Conservation (phyloP, 2,113 vertebrate genomes). For the Thinocorus orbignyianus region DNA sequence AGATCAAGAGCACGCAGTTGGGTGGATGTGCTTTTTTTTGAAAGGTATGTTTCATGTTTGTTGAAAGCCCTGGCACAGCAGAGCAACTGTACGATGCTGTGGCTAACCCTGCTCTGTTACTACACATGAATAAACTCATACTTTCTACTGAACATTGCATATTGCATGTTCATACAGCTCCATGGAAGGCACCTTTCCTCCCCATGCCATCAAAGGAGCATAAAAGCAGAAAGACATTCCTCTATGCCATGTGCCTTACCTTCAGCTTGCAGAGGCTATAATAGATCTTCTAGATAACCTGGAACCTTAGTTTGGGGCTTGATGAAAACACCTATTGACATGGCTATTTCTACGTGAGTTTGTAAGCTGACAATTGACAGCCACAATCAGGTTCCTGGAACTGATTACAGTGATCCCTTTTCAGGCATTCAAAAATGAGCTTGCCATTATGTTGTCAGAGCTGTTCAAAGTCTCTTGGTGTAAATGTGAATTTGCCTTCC, state of each 20-base stretch:
- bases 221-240: not conserved
- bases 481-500: conserved; percentile 25
- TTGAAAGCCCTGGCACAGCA: not conserved
- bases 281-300: not conserved
- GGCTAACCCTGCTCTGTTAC: not conserved
- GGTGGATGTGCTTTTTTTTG: not conserved
- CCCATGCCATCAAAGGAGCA: not conserved
- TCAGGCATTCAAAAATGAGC: not conserved
- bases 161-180: not conserved
- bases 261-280: not conserved
- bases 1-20: not conserved
- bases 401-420: not conserved
- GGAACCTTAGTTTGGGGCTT: not conserved
- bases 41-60: not conserved
- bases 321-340: not conserved
- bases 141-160: not conserved
- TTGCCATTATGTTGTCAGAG: not conserved
- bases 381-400: not conserved
- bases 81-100: not conserved
- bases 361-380: not conserved
- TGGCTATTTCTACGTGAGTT: not conserved
- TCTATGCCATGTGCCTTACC: not conserved
- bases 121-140: not conserved
- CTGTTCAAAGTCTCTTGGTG: not conserved
- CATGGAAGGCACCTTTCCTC: not conserved